Evolutionary conservation across 1,140 invertebrate species (phyloP), one percentile per base, ranked within the genome.

Genomic region (Arctopsyche grandis): DNA sequence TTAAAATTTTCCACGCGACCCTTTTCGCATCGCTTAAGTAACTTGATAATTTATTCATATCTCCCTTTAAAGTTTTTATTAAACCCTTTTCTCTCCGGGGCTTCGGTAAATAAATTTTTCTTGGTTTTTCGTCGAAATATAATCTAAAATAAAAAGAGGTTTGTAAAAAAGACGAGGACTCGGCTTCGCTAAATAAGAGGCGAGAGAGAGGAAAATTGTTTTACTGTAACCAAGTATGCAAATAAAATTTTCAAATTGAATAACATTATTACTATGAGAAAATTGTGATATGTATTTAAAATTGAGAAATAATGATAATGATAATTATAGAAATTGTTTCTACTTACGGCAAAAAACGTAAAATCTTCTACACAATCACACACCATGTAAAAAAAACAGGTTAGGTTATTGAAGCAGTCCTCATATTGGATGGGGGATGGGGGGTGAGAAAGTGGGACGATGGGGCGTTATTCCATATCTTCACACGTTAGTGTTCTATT

Each of bases 41-140:
- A 60, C 56, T 60, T 60, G 56, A 60, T 60, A 60, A 60, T 60
- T 60, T 60, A 60, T 60, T 60, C 56, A 60, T 60, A 60, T 60
- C 56, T 60, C 21, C 29, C 56, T 60, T 60, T 60, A 60, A 60
- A 60, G 56, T 60, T 60, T 60, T 60, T 60, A 60, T 60, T 60
- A 60, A 60, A 60, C 56, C 56, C 56, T 60, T 60, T 21, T 60
- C 16, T 60, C 56, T 60, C 56, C 29, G 29, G 21, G 56, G 16
- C 56, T 60, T 60, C 21, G 21, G n/a, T 60, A 60, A 60, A 60
- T 60, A 60, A 19, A 60, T 60, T 60, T 60, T 60, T 21, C 21
- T 60, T 60, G 56, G n/a, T 60, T 21, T 60, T 60, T 60, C 21
- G n/a, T 60, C 56, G n/a, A 19, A 60, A 60, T 60, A 21, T 16